phyloP scores from a whole-genome alignment of 2,888 invertebrate genomes.

The Amitus sp. region DNA sequence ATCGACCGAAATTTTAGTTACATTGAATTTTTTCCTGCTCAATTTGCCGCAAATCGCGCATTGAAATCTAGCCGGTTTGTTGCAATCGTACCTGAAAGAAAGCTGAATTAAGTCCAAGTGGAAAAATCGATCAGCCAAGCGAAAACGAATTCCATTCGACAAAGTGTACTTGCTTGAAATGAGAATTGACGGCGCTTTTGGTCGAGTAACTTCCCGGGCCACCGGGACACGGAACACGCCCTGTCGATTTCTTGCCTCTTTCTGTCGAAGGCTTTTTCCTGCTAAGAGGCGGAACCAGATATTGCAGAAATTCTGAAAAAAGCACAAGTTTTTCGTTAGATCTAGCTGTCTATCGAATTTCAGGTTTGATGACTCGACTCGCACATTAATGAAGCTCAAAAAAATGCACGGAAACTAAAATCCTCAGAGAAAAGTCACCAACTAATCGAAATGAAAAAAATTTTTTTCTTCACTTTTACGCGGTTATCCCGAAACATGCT shows the following conservation, averaged over 20 bases:
- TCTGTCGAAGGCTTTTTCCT: constrained; percentile 43
- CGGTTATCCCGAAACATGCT: too few relatives aligned
- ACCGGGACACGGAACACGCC: constrained; percentile 52
- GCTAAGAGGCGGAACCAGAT: constrained; percentile 45
- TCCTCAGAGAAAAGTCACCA: too few relatives aligned
- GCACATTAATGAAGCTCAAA: too few relatives aligned
- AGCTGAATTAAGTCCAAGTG: too few relatives aligned
- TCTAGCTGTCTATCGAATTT: too few relatives aligned
- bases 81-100: constrained; percentile 63
- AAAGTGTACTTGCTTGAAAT: constrained; percentile 41
- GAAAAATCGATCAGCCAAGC: too few relatives aligned
- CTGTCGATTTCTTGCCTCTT: constrained; percentile 33
- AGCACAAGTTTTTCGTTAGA: constrained; percentile 1
- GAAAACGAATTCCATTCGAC: too few relatives aligned
- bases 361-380: neutral
- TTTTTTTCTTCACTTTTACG: too few relatives aligned
- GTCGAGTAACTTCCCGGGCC: constrained; percentile 58
- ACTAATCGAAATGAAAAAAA: too few relatives aligned
- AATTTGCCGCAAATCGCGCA: constrained; percentile 55
- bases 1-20: too few relatives aligned
- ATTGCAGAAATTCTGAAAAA: constrained; percentile 51
- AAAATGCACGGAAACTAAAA: too few relatives aligned
- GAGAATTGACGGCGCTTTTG: constrained; percentile 55
- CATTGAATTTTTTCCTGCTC: constrained; percentile 58
- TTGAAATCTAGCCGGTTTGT: constrained; percentile 52